A percentile compares a stretch with the other conserved stretches of the same genome.
Conservation (phyloP, 2,888 invertebrate species). For the Caenorhabditis doughertyi region DNA sequence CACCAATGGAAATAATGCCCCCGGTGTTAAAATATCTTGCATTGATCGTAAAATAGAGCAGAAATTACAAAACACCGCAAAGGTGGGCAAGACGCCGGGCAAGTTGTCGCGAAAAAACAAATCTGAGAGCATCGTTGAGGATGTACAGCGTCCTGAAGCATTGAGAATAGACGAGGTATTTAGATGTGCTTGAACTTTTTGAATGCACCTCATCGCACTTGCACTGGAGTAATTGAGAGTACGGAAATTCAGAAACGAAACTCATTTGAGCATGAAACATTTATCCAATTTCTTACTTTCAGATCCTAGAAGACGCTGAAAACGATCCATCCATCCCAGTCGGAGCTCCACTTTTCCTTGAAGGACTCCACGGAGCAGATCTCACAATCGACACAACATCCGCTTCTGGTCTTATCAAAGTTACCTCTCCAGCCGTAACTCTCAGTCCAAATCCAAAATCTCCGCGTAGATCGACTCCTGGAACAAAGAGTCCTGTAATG, state of each 20-base stretch:
- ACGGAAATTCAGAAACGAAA: not conserved
- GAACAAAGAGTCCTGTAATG: conserved; percentile 79
- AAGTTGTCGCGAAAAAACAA: conserved; percentile 48
- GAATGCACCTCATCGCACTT: conserved; percentile 6
- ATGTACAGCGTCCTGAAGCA: conserved; percentile 43
- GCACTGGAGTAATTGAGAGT: conserved; percentile 2
- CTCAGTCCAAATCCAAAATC: conserved; percentile 67
- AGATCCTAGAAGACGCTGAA: conserved; percentile 74
- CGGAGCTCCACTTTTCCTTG: conserved; percentile 80
- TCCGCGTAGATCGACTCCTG: conserved; percentile 73
- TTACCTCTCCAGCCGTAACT: conserved; percentile 59
- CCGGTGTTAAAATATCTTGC: conserved; percentile 70
- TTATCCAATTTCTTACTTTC: not conserved
- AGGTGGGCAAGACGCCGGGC: conserved; percentile 60
- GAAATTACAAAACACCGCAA: conserved; percentile 59
- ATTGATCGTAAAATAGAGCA: conserved; percentile 68
- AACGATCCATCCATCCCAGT: conserved; percentile 79
- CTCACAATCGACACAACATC: conserved; percentile 66
- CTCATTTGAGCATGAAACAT: not conserved
- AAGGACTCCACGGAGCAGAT: conserved; percentile 72
- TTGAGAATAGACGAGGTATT: conserved; percentile 51
- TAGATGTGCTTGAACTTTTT: not conserved
- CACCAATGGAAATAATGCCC: conserved; percentile 11
- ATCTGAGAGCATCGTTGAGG: conserved; percentile 14
- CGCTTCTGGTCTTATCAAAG: conserved; percentile 58